Conservation (phyloP, 1,140 invertebrate genomes). For the Oncopodura yosiiana region DNA sequence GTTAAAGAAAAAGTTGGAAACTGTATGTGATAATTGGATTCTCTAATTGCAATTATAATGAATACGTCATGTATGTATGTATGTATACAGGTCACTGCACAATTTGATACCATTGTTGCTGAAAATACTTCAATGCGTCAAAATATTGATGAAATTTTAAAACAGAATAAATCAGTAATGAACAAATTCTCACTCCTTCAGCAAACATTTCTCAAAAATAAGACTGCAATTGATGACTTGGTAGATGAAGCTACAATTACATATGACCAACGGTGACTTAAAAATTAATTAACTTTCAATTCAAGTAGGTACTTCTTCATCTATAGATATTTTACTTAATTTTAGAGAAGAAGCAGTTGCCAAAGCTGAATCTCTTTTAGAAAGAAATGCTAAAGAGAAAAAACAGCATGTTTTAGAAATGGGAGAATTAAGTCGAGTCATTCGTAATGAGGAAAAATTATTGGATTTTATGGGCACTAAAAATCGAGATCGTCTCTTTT, state of each 20-base stretch:
- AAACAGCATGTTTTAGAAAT: constrained; percentile 30
- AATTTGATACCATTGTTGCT: constrained; percentile 33
- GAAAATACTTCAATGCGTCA: constrained; percentile 18
- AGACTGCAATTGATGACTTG: constrained; percentile 22
- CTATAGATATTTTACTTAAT: constrained; percentile 1
- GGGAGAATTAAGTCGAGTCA: constrained; percentile 28
- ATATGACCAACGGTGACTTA: constrained; percentile 29
- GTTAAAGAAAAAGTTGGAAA: constrained; percentile 30
- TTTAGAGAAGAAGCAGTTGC: constrained; percentile 31
- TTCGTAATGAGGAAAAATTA: constrained; percentile 33
- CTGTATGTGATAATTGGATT: constrained; percentile 14
- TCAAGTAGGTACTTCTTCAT: neutral
- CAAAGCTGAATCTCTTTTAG: constrained; percentile 25
- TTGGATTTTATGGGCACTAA: constrained; percentile 33
- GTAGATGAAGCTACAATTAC: constrained; percentile 28
- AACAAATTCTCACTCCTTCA: constrained; percentile 20
- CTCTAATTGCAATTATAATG: neutral
- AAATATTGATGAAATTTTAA: constrained; percentile 24
- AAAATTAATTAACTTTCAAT: neutral
- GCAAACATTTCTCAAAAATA: constrained; percentile 12
- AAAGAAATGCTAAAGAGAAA: constrained; percentile 32
- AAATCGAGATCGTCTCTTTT: constrained; percentile 29
- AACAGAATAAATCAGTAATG: constrained; percentile 25
- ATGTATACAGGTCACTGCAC: constrained; percentile 25
- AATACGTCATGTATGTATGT: neutral